These are phyloP conservation scores for Acromyrmex heyeri DNA, from an alignment of 1,140 invertebrate species.

Conservation along the genomic window DNA sequence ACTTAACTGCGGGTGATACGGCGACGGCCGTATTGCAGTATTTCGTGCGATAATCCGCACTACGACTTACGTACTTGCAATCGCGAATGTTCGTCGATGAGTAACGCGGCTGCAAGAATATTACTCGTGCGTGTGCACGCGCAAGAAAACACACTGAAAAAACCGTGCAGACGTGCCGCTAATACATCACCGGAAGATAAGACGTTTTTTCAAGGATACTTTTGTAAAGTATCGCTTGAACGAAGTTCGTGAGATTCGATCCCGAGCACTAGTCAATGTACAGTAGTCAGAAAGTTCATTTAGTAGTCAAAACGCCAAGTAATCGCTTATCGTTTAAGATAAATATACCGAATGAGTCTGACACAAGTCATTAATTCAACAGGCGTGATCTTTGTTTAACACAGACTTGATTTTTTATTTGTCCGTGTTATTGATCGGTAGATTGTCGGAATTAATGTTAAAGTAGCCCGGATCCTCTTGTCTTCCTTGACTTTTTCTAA, in stretches of 20 bases:
- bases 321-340: constrained; percentile 34
- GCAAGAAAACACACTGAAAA: neutral
- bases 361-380: neutral
- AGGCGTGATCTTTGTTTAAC: neutral
- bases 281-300: neutral
- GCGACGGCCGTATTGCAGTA: constrained; percentile 23
- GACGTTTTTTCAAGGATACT: constrained; percentile 21
- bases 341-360: neutral
- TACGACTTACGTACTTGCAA: constrained; percentile 5
- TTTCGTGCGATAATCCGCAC: constrained; percentile 63
- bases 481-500: neutral
- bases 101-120: constrained; percentile 5
- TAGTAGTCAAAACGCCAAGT: constrained; percentile 3
- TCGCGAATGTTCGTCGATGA: neutral
- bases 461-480: neutral
- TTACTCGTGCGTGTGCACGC: neutral
- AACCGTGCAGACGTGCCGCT: neutral
- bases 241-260: neutral
- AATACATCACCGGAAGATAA: neutral
- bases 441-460: neutral
- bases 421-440: neutral
- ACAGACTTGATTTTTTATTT: neutral
- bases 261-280: neutral
- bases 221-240: neutral
- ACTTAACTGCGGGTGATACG: constrained; percentile 54